Conservation (phyloP, 2,888 invertebrate species). For the Linnaemya tessellans region DNA sequence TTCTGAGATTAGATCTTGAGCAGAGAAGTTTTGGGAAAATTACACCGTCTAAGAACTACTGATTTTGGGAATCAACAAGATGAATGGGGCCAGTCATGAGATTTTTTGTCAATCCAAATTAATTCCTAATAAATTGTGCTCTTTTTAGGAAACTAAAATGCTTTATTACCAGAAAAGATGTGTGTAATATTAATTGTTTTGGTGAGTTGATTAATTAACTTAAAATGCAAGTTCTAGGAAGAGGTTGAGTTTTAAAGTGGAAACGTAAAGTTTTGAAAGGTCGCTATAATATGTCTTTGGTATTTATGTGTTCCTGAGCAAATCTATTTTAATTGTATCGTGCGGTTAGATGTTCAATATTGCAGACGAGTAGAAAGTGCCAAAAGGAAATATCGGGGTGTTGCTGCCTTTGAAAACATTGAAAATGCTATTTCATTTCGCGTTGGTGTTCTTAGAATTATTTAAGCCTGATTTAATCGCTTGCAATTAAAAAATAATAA, state of each 20-base stretch:
- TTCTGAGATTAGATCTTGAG: constrained; percentile 53
- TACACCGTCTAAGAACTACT: constrained; percentile 30
- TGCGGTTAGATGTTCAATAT: too few species aligned
- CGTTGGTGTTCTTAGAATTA: too few species aligned
- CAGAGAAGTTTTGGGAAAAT: not conserved
- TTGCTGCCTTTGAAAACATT: too few species aligned
- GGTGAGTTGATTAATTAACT: not conserved
- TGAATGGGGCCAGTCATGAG: constrained; percentile 3
- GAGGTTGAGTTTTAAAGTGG: not conserved
- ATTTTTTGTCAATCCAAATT: constrained; percentile 6
- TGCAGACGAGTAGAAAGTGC: too few species aligned
- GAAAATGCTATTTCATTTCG: too few species aligned
- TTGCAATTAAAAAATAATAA: too few species aligned
- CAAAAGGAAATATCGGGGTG: too few species aligned
- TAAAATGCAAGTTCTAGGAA: not conserved
- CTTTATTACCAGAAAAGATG: constrained; percentile 51
- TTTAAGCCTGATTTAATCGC: too few species aligned
- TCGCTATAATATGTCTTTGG: too few species aligned
- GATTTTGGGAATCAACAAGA: constrained; percentile 33
- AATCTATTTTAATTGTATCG: too few species aligned
- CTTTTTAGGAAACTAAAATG: constrained; percentile 28
- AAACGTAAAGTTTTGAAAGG: too few species aligned
- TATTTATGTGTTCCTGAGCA: too few species aligned
- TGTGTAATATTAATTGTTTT: constrained; percentile 9
- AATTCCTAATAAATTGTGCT: constrained; percentile 43